Evolutionary conservation across 2,888 invertebrate genomes (phyloP).

Genomic region (Boloria selene): DNA sequence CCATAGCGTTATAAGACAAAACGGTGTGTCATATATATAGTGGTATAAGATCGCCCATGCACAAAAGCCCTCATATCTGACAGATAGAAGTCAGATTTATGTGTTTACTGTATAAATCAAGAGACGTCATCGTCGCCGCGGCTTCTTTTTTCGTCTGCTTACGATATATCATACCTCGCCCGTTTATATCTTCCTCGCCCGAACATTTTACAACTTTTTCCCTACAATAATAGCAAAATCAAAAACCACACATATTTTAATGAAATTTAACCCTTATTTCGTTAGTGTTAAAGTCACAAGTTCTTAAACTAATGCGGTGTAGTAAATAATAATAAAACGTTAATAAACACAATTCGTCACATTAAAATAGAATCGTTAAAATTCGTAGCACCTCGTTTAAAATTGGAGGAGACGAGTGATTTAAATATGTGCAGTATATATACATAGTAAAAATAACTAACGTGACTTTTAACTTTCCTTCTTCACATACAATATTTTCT

Average conservation of each 20-base stretch:
- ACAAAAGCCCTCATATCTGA: conserved; percentile 48
- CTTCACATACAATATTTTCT: no score
- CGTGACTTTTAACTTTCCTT: no score
- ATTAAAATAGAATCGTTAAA: conserved; percentile 7
- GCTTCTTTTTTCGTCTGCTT: conserved; percentile 68
- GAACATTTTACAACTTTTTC: conserved; percentile 45
- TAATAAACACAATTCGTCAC: conserved; percentile 17
- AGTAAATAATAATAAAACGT: conserved; percentile 4
- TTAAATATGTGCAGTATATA: background rate
- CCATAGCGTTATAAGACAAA: no score
- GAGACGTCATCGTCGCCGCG: conserved; percentile 54
- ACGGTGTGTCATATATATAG: no score
- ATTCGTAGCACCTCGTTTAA: conserved; percentile 9
- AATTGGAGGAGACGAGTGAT: conserved; percentile 5
- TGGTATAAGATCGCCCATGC: no score
- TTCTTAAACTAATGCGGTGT: background rate
- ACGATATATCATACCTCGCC: conserved; percentile 63
- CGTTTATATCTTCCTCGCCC: conserved; percentile 49
- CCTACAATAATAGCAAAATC: conserved; percentile 8
- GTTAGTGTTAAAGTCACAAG: background rate
- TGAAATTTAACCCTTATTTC: background rate
- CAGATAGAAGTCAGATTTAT: conserved; percentile 82
- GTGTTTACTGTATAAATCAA: conserved; percentile 83
- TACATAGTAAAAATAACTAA: no score
- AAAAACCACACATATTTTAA: background rate